Percentiles rank a stretch among this genome's conserved stretches.
phyloP scores from a whole-genome alignment of 2,113 vertebrate genomes.

The Triplophysa rosa region DNA sequence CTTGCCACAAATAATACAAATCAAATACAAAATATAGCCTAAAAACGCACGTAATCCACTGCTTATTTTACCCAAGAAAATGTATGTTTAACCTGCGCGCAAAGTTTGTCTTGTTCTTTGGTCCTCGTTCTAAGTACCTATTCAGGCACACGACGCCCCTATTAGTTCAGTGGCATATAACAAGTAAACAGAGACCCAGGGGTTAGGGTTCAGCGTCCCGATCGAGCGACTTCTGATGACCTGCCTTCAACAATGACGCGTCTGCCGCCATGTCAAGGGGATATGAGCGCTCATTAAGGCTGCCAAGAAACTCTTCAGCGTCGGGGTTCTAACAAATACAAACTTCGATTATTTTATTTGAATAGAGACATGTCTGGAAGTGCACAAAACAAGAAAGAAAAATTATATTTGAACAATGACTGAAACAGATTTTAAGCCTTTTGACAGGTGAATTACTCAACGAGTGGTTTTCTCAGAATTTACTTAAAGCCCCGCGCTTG shows the following conservation, averaged over 20 bases:
- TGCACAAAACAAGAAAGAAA: not conserved
- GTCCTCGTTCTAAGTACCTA: constrained; percentile 20
- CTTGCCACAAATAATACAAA: too few species aligned
- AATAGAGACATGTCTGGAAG: not conserved
- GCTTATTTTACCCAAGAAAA: not conserved
- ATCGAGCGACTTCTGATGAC: constrained; percentile 56
- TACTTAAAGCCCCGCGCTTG: constrained; percentile 30
- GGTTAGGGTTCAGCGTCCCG: constrained; percentile 55
- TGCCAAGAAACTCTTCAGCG: constrained; percentile 24
- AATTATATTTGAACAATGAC: not conserved
- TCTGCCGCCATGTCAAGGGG: constrained; percentile 50
- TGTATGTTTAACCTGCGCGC: not conserved
- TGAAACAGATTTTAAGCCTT: not conserved
- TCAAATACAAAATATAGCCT: too few species aligned
- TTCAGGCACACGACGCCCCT: constrained; percentile 50
- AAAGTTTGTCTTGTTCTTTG: constrained; percentile 15
- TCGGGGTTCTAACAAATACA: not conserved
- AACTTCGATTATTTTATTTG: not conserved
- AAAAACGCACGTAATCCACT: not conserved
- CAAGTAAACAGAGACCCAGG: constrained; percentile 52
- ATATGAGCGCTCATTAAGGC: constrained; percentile 57
- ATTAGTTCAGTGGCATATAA: constrained; percentile 62
- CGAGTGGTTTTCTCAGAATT: constrained; percentile 32
- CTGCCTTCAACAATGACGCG: constrained; percentile 53
- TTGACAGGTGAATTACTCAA: constrained; percentile 18